A percentile compares a stretch with the other conserved stretches of the same genome.
Conservation (phyloP, 2,797 vertebrate genomes). For the Acomys russatus region DNA sequence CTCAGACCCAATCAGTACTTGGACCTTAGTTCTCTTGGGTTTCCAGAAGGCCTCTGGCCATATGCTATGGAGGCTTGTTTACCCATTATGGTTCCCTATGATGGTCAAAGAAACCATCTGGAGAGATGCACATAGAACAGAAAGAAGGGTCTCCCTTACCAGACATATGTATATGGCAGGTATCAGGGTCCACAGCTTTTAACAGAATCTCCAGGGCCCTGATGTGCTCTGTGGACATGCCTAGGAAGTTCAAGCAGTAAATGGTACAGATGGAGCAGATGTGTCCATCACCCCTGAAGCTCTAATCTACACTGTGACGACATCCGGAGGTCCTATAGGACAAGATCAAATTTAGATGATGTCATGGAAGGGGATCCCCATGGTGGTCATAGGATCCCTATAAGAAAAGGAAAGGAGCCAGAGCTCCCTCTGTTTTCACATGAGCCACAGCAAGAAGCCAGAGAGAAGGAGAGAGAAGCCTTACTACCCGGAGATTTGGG, state of each 20-base stretch:
- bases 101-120: neutral
- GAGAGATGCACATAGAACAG: neutral
- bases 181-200: neutral
- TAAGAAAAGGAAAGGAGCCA: neutral
- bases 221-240: neutral
- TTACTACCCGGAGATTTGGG: neutral
- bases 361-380: neutral
- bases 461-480: too few species aligned
- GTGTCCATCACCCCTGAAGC: neutral
- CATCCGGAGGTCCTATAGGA: neutral
- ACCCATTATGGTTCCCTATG: neutral
- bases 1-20: neutral
- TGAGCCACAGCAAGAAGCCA: neutral
- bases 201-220: neutral
- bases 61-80: too few species aligned
- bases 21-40: too few species aligned
- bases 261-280: rapidly evolving
- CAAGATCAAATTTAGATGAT: neutral
- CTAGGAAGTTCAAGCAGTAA: neutral
- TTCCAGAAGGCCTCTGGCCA: neutral
- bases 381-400: neutral
- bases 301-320: neutral
- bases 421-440: neutral
- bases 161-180: neutral
- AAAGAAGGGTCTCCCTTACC: neutral